These are phyloP conservation scores for Capitulum mitella DNA, from an alignment of 2,888 invertebrate species.

Conservation along the genomic window DNA sequence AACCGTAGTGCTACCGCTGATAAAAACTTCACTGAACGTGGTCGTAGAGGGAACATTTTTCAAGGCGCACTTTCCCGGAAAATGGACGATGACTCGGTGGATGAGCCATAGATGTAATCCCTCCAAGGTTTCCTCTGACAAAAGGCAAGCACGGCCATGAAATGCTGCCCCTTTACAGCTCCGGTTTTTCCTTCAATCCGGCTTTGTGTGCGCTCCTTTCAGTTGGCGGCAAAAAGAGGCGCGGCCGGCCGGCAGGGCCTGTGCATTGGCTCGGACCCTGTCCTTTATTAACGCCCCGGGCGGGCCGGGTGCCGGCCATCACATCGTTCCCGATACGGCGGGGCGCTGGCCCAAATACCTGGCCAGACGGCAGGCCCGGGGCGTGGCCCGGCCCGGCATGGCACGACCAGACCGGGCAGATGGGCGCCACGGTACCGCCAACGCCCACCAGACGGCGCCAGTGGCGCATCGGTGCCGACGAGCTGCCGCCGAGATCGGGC, in stretches of 20 bases:
- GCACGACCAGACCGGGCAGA: too few species aligned
- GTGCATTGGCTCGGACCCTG: neutral
- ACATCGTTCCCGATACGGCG: too few species aligned
- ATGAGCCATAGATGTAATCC: neutral
- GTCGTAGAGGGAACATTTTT: too few species aligned
- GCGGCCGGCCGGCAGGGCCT: neutral
- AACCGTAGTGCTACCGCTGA: neutral
- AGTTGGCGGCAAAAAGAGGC: neutral
- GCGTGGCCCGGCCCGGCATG: too few species aligned
- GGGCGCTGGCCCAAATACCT: neutral
- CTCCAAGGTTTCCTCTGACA: neutral
- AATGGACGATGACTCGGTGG: neutral
- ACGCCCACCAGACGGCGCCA: too few species aligned
- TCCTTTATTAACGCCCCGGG: neutral
- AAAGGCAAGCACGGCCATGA: neutral
- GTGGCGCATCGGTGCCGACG: too few species aligned
- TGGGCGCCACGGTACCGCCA: neutral
- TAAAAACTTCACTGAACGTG: too few species aligned
- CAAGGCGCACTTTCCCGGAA: neutral
- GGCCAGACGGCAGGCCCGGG: too few species aligned
- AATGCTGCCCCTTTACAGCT: neutral
- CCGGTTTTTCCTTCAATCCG: neutral
- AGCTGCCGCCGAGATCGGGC: too few species aligned
- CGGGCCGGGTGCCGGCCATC: neutral
- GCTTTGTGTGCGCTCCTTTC: neutral